Evolutionary conservation across 2,113 vertebrate genomes (phyloP).

Genomic region (Zingel zingel): DNA sequence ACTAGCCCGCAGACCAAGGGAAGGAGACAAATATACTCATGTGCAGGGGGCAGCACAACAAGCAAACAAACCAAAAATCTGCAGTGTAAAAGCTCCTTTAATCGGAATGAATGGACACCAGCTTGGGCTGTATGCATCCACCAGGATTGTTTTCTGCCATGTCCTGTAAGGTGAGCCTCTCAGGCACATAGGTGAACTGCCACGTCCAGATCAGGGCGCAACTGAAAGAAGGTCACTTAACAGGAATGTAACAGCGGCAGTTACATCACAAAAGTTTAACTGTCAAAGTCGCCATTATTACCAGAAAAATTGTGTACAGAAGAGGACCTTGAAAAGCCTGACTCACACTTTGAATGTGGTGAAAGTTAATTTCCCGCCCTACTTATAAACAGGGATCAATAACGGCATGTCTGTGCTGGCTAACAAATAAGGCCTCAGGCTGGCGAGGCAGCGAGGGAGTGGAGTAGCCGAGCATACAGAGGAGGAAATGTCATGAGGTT

Average conservation of each 20-base stretch:
- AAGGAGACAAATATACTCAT: background rate
- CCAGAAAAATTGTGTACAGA: background rate
- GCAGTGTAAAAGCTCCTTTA: background rate
- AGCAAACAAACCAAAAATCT: background rate
- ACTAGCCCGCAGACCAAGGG: background rate
- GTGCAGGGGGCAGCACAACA: background rate
- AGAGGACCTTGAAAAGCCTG: background rate
- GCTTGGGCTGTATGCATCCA: background rate
- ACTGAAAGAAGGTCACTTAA: background rate
- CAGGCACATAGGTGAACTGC: slow-evolving; percentile 22
- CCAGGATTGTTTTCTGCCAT: slow-evolving; percentile 1
- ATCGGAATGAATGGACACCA: slow-evolving; percentile 5
- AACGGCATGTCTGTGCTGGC: background rate
- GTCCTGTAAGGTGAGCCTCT: slow-evolving; percentile 38
- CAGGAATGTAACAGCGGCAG: background rate
- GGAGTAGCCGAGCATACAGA: background rate
- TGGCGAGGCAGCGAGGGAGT: slow-evolving; percentile 16
- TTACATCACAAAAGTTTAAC: background rate
- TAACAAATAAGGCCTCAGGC: background rate
- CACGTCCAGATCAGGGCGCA: background rate
- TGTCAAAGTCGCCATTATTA: no score
- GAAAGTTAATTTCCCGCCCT: background rate
- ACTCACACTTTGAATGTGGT: background rate
- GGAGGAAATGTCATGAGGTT: slow-evolving; percentile 62
- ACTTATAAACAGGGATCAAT: background rate